Conservation (phyloP, 2,888 invertebrate genomes). For the Chymomyza procnemis region DNA sequence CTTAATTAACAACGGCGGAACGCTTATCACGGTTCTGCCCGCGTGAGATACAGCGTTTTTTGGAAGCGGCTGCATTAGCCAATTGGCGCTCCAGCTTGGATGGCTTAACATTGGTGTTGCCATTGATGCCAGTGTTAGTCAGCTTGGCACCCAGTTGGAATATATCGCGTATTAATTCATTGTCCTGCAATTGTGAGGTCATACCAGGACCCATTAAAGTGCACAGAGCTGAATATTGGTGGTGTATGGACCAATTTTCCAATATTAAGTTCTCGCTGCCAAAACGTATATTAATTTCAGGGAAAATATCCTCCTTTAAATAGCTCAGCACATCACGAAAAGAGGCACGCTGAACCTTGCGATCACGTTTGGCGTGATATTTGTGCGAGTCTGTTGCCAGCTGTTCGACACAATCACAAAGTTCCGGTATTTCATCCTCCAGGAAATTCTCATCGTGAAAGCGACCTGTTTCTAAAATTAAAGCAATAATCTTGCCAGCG, state of each 20-base stretch:
- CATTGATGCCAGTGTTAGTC: slow-evolving; percentile 72
- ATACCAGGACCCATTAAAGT: slow-evolving; percentile 80
- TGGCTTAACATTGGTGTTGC: slow-evolving; percentile 77
- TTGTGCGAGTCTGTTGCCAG: slow-evolving; percentile 96
- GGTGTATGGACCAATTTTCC: slow-evolving; percentile 79
- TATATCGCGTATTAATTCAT: slow-evolving; percentile 89
- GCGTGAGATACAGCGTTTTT: slow-evolving; percentile 92
- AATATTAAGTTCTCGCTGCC: slow-evolving; percentile 75
- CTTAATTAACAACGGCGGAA: slow-evolving; percentile 82
- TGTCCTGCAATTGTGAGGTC: slow-evolving; percentile 89
- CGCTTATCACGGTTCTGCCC: slow-evolving; percentile 95
- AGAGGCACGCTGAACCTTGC: slow-evolving; percentile 94
- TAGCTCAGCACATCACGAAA: slow-evolving; percentile 94
- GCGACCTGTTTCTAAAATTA: slow-evolving; percentile 86
- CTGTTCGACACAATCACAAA: slow-evolving; percentile 86
- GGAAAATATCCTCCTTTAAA: slow-evolving; percentile 81
- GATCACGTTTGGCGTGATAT: slow-evolving; percentile 94
- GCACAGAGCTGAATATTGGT: slow-evolving; percentile 80
- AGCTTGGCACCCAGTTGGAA: slow-evolving; percentile 86
- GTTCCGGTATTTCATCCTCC: slow-evolving; percentile 81
- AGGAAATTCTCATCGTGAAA: slow-evolving; percentile 82
- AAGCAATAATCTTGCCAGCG: slow-evolving; percentile 89
- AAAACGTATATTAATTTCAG: slow-evolving; percentile 78
- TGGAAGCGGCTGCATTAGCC: slow-evolving; percentile 92
- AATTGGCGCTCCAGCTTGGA: slow-evolving; percentile 89